phyloP scores from a whole-genome alignment of 2,113 vertebrate genomes.

The Megalops atlanticus region DNA sequence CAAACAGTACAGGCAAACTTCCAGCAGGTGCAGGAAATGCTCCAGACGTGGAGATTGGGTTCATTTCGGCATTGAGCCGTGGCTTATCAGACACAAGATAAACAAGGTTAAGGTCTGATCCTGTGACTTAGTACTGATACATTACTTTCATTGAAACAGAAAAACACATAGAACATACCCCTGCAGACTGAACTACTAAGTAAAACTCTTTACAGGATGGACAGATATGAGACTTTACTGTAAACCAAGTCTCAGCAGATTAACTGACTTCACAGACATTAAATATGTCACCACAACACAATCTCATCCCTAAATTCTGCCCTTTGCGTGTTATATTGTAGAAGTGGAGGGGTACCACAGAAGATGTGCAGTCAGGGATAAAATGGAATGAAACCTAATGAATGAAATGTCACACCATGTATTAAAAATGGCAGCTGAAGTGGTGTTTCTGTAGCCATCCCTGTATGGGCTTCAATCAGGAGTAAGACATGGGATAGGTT shows the following conservation, averaged over 20 bases:
- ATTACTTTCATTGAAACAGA: neutral
- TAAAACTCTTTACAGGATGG: neutral
- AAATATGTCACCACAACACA: neutral
- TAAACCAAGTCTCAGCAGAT: neutral
- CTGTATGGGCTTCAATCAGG: conserved; percentile 1
- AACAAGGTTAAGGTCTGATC: neutral
- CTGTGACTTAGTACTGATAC: neutral
- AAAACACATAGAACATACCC: too few relatives aligned
- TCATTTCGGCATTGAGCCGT: neutral
- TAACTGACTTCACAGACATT: neutral
- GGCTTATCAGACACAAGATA: neutral
- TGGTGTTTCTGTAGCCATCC: neutral
- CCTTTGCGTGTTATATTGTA: neutral
- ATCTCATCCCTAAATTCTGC: neutral
- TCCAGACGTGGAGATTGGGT: neutral
- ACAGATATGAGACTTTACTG: neutral
- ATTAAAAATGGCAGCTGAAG: neutral
- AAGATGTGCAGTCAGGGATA: neutral
- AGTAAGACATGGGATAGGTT: neutral
- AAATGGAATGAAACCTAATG: neutral
- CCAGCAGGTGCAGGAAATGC: neutral
- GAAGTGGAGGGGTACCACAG: neutral
- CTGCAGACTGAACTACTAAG: too few relatives aligned
- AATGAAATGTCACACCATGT: neutral
- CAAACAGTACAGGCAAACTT: neutral